Percentiles rank a stretch among this genome's conserved stretches.
phyloP scores from a whole-genome alignment of 2,113 vertebrate genomes.

The Platysteira castanea region DNA sequence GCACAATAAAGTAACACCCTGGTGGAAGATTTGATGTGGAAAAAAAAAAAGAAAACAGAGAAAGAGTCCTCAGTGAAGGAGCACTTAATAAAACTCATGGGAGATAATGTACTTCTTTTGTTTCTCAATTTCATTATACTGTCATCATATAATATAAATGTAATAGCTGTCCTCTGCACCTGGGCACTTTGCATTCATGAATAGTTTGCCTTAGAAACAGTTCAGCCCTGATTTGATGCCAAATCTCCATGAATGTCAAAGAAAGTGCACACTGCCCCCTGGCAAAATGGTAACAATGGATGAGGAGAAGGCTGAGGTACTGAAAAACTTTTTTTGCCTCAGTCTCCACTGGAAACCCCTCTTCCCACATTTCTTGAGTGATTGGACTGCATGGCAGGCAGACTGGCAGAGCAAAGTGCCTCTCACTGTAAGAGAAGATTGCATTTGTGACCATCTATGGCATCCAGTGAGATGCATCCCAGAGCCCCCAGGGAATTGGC shows the following conservation, averaged over 20 bases:
- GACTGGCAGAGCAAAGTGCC: neutral
- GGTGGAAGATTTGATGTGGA: neutral
- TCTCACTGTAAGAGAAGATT: neutral
- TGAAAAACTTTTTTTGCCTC: neutral
- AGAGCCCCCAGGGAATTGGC: neutral
- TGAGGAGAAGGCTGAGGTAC: neutral
- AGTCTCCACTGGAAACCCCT: neutral
- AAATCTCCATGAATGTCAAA: neutral
- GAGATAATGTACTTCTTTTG: neutral
- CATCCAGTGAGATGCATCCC: neutral
- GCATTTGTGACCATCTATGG: neutral
- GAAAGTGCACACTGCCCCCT: neutral
- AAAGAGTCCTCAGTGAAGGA: neutral
- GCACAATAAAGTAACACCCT: constrained; percentile 31
- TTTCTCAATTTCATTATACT: neutral
- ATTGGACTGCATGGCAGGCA: neutral
- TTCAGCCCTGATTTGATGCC: neutral
- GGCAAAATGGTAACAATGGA: neutral
- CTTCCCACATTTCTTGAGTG: neutral
- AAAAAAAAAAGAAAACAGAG: neutral
- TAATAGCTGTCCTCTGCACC: neutral
- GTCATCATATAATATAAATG: neutral
- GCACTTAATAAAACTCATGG: neutral
- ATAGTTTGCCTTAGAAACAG: neutral
- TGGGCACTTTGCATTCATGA: neutral